phyloP scores from a whole-genome alignment of 2,797 vertebrate species.

The Dromococcyx pavoninus region DNA sequence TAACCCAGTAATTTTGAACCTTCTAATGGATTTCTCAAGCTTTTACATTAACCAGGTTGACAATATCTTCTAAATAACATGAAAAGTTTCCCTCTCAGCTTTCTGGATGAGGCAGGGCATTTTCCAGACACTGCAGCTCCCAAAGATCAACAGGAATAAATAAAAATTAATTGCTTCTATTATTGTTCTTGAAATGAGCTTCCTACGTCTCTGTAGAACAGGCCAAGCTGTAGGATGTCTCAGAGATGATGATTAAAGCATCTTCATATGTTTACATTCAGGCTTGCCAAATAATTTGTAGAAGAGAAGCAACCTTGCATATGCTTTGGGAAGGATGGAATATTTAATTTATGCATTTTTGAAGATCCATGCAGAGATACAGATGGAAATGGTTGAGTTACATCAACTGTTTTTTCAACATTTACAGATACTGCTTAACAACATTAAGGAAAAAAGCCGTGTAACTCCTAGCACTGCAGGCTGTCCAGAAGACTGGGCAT shows the following conservation, averaged over 20 bases:
- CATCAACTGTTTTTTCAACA: background rate
- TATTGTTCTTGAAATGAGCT: background rate
- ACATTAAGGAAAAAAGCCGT: background rate
- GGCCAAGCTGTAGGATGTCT: background rate
- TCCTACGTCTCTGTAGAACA: background rate
- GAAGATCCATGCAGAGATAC: background rate
- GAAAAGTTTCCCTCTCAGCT: background rate
- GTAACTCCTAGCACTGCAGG: background rate
- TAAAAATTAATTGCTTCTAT: background rate
- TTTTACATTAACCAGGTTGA: background rate
- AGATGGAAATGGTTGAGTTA: background rate
- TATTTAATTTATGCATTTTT: background rate
- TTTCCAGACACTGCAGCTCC: background rate
- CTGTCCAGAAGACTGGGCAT: background rate
- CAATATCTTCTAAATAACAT: background rate
- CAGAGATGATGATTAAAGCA: background rate
- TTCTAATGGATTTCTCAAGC: background rate
- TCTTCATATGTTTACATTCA: background rate
- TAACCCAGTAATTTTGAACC: background rate
- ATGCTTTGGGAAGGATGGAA: background rate
- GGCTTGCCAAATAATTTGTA: background rate
- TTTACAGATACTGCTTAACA: background rate
- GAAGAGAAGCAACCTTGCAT: background rate
- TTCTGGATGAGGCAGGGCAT: background rate
- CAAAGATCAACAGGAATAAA: background rate